A percentile compares a stretch with the other conserved stretches of the same genome.
Evolutionary conservation across 2,888 invertebrate genomes (phyloP).

Genomic region (Tachina lurida): DNA sequence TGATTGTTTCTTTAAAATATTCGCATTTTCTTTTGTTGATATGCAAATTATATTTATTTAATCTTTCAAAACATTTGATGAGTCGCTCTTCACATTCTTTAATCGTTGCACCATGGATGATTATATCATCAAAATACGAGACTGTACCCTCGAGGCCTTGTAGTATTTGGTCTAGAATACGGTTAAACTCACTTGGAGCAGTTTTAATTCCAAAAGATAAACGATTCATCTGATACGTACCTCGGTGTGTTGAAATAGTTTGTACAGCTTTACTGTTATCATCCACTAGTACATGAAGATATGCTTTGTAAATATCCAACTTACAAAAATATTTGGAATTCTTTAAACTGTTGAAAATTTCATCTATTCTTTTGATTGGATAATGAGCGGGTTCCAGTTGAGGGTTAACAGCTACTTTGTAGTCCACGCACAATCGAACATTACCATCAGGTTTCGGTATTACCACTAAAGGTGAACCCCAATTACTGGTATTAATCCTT

Average conservation of each 20-base stretch:
- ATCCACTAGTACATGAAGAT: slow-evolving; percentile 9
- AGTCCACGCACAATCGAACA: no score
- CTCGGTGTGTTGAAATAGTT: slow-evolving; percentile 26
- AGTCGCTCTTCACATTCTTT: not conserved
- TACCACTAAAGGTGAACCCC: no score
- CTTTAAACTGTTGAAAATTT: not conserved
- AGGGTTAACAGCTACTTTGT: no score
- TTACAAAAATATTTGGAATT: slow-evolving; percentile 3
- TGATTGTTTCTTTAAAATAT: not conserved
- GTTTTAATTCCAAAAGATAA: slow-evolving; percentile 30
- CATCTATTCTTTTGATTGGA: not conserved
- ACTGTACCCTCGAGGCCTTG: slow-evolving; percentile 44
- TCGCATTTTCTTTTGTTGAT: not conserved
- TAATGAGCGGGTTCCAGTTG: not conserved
- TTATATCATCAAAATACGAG: not conserved
- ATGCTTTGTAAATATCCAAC: slow-evolving; percentile 13
- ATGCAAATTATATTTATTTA: not conserved
- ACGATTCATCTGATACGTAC: slow-evolving; percentile 4
- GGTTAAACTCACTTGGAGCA: slow-evolving; percentile 32
- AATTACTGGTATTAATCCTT: no score
- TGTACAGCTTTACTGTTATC: not conserved
- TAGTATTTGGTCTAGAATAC: slow-evolving; percentile 55
- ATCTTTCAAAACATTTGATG: not conserved
- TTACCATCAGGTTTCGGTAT: no score
- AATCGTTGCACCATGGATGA: not conserved